Evolutionary conservation across 2,797 vertebrate genomes (phyloP).

Genomic region (Sphenopsis melanotis): DNA sequence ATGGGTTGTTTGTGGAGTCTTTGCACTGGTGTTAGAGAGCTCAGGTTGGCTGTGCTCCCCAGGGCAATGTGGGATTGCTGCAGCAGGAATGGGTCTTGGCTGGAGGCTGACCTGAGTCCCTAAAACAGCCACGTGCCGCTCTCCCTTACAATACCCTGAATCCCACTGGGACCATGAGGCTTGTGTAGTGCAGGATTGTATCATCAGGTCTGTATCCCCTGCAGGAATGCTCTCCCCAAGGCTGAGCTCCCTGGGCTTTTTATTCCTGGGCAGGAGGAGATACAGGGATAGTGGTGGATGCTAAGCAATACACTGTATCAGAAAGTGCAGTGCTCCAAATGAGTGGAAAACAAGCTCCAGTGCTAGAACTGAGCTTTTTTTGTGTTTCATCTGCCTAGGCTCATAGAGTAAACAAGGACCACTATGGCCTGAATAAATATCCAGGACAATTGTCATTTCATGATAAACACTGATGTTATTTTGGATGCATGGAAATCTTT

Average conservation of each 20-base stretch:
- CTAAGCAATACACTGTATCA: not conserved
- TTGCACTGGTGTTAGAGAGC: not conserved
- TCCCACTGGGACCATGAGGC: rapidly evolving
- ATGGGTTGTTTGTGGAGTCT: not conserved
- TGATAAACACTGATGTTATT: not conserved
- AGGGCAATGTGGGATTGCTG: not conserved
- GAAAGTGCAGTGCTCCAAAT: not conserved
- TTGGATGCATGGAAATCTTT: not conserved
- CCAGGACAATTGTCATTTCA: not conserved
- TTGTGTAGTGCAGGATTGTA: not conserved
- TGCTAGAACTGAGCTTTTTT: not conserved
- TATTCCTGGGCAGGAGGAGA: not conserved
- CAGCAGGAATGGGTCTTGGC: not conserved
- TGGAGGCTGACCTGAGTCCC: not conserved
- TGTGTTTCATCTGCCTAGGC: not conserved
- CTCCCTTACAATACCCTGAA: not conserved
- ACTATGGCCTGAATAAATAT: not conserved
- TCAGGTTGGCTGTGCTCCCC: not conserved
- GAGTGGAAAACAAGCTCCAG: not conserved
- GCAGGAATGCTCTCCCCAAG: not conserved
- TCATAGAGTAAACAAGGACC: not conserved
- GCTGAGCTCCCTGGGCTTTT: not conserved
- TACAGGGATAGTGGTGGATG: not conserved
- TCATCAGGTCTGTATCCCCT: not conserved
- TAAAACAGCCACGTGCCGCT: rapidly evolving